Base-by-base conservation (phyloP, 1,140 invertebrate species). In the Schlechtendalia chinensis region DNA sequence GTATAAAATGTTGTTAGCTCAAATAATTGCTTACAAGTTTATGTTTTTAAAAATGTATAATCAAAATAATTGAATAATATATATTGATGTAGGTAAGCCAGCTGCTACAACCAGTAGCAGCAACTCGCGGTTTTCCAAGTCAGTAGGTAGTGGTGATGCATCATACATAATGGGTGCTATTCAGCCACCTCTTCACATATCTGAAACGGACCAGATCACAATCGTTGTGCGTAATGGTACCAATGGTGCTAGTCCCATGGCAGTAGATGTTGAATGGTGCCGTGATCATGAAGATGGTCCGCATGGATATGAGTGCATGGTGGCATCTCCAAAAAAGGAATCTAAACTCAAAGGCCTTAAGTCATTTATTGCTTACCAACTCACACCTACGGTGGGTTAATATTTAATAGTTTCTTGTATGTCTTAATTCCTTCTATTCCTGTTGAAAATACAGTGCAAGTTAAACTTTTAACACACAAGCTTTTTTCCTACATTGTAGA, bases 271-370 rank as follows among this genome's bases (percentile, higher is more conserved):
- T 11, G 86, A 88, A 69, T 98, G 96, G 96, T 54, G 47, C 11
- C 24, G 47, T 54, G 50, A 72, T 4, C 24, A 4, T 0, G 50
- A 69, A 6, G 87, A 90, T 71, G 88, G 89, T 5, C 90, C 90
- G 47, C 86, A 89, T 39, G 89, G 92, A 79, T 88, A 96, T 84
- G 90, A 88, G 22, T 97, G 97, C 82, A 88, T 91, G 71, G 92
- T 99, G 8, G 92, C 95, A 22, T 97, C 96, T 74, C 97, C 96
- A 1, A 98, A 98, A 84, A 98, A 98, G 84, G 96, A 98, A 87
- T 92, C 94, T 0, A 99, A 99, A 87, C 90, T 98, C 82, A 98
- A 98, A 85, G 97, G 97, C 29, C 90, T 99, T 81, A 98, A 99
- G 87, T 97, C 94, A 85, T 99, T 94, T 84, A 98, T 98, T 83